Evolutionary conservation across 2,797 vertebrate species (phyloP), one percentile per base, ranked within the genome.

Genomic region (Gallinago solitaria): DNA sequence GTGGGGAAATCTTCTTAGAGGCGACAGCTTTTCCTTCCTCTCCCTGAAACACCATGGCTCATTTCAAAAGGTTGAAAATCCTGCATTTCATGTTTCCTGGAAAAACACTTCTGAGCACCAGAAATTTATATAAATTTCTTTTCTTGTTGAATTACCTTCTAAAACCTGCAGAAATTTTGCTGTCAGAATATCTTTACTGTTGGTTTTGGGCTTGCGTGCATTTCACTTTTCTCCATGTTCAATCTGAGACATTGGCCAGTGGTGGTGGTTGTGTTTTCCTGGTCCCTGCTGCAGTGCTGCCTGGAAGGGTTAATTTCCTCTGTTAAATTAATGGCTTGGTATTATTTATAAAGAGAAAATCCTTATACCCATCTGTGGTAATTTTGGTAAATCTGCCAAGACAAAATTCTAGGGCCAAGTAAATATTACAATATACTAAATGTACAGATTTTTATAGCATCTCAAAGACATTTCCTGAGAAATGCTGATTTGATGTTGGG

Each of bases 341-440:
- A 60, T 89, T 92, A 81, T 93, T 92, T 93, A 61, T 77, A 75
- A 74, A 75, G 86, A 87, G 20, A 85, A 96, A 92, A 89, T 80
- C 53, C 87, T 90, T 57, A 32, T 80, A 80, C 8, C 32, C 75
- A 61, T 94, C 78, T 95, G 81, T 57, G 81, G 54, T 64, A 77
- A 77, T 61, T 64, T 80, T 21, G 53, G 60, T 90, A 25, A 28
- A 20, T 68, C 41, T 83, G 92, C 90, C 85, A 95, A 96, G 88
- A 83, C 0, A 15, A 83, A 88, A 71, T 67, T 93, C 30, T 64
- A 13, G 25, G 53, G 69, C 87, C 89, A 87, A 91, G 89, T 84
- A 43, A 89, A 60, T 85, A 64, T 68, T 75, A 53, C 57, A 71
- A 61, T 68, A 47, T 87, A 83, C 39, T 89, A 53, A 25, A 54